Evolutionary conservation across 2,888 invertebrate genomes (phyloP), one percentile per base, ranked within the genome.

Genomic region (Trachelus stipa): DNA sequence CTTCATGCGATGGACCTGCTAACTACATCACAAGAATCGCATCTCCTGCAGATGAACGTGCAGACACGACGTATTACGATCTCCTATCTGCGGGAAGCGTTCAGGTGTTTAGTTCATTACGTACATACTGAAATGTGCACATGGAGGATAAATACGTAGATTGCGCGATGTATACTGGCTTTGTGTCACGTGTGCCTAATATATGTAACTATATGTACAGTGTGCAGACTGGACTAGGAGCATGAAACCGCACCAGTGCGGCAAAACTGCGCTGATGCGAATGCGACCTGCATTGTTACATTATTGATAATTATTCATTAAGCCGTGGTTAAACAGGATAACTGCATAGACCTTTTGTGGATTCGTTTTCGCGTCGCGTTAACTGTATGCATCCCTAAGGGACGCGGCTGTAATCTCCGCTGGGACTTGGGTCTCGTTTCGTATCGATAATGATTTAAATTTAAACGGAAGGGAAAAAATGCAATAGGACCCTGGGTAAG

Each of bases 271-370:
- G 73, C 77, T 35, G 76, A 74, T 76, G 79, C 69, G 76, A 82
- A 82, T 79, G 78, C 79, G 73, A n/a, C 69, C 30, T 37, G 77
- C 35, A 35, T 35, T 30, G 71, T 71, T 71, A 71, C 34, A 73
- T 75, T 82, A 81, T 83, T 81, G 83, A 82, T 84, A 86, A 86
- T 85, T 86, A 82, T 82, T 82, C 79, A 81, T 80, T 73, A 73
- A 78, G 71, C 71, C 71, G 33, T 23, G 30, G 31, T 23, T 56
- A 9, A 56, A 56, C 23, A 9, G 23, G 56, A 56, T 56, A 23
- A 56, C 56, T 23, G 56, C 56, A 56, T 9, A 9, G 56, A 23
- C 56, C 9, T 56, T 56, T 56, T 23, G 56, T 9, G 56, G 1
- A 0, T 56, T 9, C 6, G 23, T 56, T 56, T 23, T 71, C 71